A percentile compares a stretch with the other conserved stretches of the same genome.
These are phyloP conservation scores for Echinarachnius parma DNA, from an alignment of 53 echinoderm and acorn worm genomes.

Conservation along the genomic window DNA sequence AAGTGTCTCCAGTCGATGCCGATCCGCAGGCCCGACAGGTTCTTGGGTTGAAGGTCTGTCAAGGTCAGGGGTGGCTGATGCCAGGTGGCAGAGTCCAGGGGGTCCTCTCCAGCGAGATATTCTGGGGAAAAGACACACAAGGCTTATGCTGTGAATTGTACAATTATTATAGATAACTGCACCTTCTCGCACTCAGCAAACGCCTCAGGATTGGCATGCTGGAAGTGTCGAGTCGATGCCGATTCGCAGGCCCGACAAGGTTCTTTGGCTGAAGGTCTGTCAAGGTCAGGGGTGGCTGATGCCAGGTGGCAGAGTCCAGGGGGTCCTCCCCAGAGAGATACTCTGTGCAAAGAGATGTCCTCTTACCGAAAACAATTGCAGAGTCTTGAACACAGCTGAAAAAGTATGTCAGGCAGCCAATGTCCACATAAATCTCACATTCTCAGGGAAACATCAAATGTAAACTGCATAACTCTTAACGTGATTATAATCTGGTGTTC, in stretches of 20 bases:
- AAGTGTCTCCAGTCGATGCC: slow-evolving; percentile 75
- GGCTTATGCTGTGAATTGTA: too few relatives aligned
- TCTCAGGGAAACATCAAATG: background rate
- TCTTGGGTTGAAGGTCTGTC: slow-evolving; percentile 52
- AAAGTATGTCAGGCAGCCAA: too few relatives aligned
- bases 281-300: slow-evolving; percentile 67
- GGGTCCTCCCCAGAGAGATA: slow-evolving; percentile 62
- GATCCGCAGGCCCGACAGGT: slow-evolving; percentile 56
- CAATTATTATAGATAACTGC: too few relatives aligned
- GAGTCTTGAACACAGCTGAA: too few relatives aligned
- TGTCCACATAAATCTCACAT: background rate
- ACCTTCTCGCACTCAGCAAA: too few relatives aligned
- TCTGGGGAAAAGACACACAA: too few relatives aligned
- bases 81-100: slow-evolving; percentile 36
- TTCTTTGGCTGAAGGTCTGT: slow-evolving; percentile 55
- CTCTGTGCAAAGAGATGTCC: too few relatives aligned
- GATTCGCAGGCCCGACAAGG: slow-evolving; percentile 57
- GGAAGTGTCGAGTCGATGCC: slow-evolving; percentile 75
- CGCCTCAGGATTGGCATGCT: too few relatives aligned
- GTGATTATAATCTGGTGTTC: too few relatives aligned
- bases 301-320: slow-evolving; percentile 33
- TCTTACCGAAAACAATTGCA: too few relatives aligned
- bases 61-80: slow-evolving; percentile 68
- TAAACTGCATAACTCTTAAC: background rate
- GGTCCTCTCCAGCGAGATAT: slow-evolving; percentile 60